Conservation (phyloP, 2,888 invertebrate species). For the Tuberolachnus salignus region DNA sequence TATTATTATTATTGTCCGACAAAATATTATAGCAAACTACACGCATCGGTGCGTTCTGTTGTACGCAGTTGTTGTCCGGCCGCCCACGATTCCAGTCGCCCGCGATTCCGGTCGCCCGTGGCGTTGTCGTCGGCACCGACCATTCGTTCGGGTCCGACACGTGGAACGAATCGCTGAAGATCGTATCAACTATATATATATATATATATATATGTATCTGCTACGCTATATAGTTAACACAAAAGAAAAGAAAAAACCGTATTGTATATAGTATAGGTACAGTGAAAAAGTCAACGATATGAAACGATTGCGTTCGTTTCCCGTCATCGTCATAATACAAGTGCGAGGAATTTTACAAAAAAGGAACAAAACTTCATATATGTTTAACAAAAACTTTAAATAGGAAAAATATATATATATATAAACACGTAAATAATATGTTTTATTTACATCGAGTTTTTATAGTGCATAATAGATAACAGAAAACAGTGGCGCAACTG, state of each 20-base stretch:
- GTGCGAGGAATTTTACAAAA: neutral
- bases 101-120: conserved; percentile 53
- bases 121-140: conserved; percentile 33
- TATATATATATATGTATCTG: no score
- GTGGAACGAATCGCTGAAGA: conserved; percentile 45
- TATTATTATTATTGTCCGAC: conserved; percentile 7
- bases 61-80: conserved; percentile 38
- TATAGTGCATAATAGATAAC: no score
- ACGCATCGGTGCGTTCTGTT: conserved; percentile 32
- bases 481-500: no score
- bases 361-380: neutral
- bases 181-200: no score
- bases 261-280: neutral
- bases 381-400: neutral
- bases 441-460: no score
- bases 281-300: neutral
- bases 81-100: conserved; percentile 42
- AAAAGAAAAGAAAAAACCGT: conserved; percentile 9
- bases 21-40: conserved; percentile 23
- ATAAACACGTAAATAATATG: no score
- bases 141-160: conserved; percentile 9
- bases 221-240: conserved; percentile 9
- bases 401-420: neutral
- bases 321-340: no score
- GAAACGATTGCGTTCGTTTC: neutral